Conservation (phyloP, 2,888 invertebrate genomes). For the Eupithecia abbreviata region DNA sequence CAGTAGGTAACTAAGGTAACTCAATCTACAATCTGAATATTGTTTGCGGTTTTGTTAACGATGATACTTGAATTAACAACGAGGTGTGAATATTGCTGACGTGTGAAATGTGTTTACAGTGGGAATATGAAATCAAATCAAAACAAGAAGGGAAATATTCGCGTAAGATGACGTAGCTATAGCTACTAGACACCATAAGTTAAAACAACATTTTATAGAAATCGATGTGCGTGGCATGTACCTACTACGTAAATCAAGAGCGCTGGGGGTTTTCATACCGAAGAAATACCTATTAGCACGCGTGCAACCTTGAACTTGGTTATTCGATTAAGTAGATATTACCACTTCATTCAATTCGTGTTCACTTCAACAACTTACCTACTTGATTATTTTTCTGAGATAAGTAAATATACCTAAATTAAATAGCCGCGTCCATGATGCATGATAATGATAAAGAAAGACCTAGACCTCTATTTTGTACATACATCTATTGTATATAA, state of each 20-base stretch:
- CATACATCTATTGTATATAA: not conserved
- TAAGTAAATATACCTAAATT: not conserved
- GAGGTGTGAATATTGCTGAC: not conserved
- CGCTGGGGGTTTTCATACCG: constrained; percentile 24
- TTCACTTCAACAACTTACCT: not conserved
- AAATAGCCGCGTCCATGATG: too few species aligned
- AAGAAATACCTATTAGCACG: constrained; percentile 7
- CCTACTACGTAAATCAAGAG: constrained; percentile 29
- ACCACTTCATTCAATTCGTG: constrained; percentile 2
- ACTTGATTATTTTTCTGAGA: not conserved
- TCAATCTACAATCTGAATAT: constrained; percentile 11
- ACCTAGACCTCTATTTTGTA: constrained; percentile 2
- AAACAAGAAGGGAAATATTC: not conserved
- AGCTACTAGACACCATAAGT: not conserved
- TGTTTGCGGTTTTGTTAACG: not conserved
- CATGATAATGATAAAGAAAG: not conserved
- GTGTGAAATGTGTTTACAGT: not conserved
- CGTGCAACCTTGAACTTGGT: constrained; percentile 40
- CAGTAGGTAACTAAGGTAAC: not conserved
- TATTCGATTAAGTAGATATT: constrained; percentile 10
- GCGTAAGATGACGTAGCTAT: not conserved
- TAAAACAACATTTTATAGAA: constrained; percentile 8
- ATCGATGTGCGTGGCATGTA: constrained; percentile 11
- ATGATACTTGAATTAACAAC: not conserved
- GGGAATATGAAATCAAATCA: not conserved